A percentile compares a stretch with the other conserved stretches of the same genome.
Evolutionary conservation across 1,140 invertebrate species (phyloP).

Genomic region (Diploscapter pachys): DNA sequence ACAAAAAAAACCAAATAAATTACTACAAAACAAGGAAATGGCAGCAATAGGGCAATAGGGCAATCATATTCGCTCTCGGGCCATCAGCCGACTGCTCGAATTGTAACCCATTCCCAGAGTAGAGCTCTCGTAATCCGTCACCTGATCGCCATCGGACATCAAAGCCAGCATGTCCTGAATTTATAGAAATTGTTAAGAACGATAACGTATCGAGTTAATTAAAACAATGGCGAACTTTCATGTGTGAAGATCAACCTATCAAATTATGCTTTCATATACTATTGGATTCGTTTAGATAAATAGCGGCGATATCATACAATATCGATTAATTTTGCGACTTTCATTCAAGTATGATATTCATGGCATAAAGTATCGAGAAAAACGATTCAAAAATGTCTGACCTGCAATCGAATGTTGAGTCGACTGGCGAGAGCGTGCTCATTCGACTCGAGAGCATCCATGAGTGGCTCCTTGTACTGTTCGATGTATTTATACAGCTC

Average conservation of each 20-base stretch:
- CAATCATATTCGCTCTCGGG: conserved; percentile 21
- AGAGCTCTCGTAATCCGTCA: conserved; percentile 27
- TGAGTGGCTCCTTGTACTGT: conserved; percentile 51
- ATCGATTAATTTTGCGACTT: background rate
- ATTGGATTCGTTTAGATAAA: background rate
- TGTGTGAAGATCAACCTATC: background rate
- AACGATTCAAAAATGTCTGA: background rate
- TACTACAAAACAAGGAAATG: background rate
- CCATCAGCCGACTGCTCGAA: conserved; percentile 28
- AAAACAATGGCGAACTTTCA: too few relatives aligned
- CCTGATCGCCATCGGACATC: conserved; percentile 17
- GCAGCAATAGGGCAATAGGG: background rate
- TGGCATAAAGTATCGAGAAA: background rate
- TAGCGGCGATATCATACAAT: background rate
- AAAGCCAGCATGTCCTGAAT: conserved; percentile 31
- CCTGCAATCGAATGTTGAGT: conserved; percentile 24
- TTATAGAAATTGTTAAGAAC: background rate
- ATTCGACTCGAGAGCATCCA: conserved; percentile 28
- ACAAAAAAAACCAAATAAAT: too few relatives aligned
- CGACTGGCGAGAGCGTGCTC: conserved; percentile 28
- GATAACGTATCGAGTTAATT: background rate
- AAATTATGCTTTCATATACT: background rate
- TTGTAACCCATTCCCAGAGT: conserved; percentile 34
- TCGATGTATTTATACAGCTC: conserved; percentile 55
- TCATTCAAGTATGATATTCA: background rate